Evolutionary conservation across 1,140 invertebrate genomes (phyloP).

Genomic region (Brevipalpus yothersi): DNA sequence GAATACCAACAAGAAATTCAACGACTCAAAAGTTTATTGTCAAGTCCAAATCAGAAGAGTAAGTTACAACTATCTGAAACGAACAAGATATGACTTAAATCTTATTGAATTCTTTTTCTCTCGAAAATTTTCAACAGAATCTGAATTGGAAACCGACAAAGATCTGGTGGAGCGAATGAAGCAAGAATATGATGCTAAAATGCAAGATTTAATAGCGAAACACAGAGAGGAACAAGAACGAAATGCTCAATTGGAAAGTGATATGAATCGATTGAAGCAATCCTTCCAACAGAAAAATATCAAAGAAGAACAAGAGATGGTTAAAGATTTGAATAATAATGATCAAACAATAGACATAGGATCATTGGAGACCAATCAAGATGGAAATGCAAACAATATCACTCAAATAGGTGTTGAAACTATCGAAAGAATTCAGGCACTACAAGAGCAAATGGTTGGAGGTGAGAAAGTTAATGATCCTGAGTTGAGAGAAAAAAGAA

Average conservation of each 20-base stretch:
- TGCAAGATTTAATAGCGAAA: constrained; percentile 26
- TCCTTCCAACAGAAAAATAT: constrained; percentile 29
- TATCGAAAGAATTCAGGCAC: constrained; percentile 30
- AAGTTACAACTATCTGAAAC: background rate
- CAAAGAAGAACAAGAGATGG: background rate
- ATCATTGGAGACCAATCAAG: background rate
- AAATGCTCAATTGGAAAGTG: constrained; percentile 29
- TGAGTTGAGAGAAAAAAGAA: constrained; percentile 29
- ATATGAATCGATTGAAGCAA: constrained; percentile 27
- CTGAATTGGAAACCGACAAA: constrained; percentile 41
- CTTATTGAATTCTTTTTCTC: background rate
- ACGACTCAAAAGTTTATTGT: constrained; percentile 34
- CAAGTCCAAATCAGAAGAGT: background rate
- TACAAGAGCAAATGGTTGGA: constrained; percentile 48
- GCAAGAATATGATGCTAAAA: constrained; percentile 26
- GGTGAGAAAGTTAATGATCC: constrained; percentile 46
- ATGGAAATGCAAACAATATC: background rate
- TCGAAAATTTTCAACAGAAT: constrained; percentile 21
- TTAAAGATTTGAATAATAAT: background rate
- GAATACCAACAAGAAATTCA: constrained; percentile 70
- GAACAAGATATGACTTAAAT: background rate
- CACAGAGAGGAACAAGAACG: constrained; percentile 31
- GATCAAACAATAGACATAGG: background rate
- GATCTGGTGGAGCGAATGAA: constrained; percentile 39
- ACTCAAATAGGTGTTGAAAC: constrained; percentile 3